Evolutionary conservation across 2,113 vertebrate species (phyloP).

Genomic region (Cyprinus carpio): DNA sequence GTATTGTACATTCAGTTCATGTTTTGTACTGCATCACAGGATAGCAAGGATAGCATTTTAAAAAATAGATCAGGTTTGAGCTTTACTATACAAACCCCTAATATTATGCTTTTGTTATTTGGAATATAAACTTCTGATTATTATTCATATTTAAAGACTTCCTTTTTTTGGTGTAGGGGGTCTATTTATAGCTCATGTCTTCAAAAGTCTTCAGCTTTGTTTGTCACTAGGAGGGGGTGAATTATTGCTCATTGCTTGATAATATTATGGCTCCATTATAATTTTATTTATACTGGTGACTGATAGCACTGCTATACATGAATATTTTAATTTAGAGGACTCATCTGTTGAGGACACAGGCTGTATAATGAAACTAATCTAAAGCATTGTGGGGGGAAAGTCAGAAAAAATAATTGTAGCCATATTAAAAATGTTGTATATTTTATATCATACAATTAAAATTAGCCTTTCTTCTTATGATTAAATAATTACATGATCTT

Average conservation of each 20-base stretch:
- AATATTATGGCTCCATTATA: neutral
- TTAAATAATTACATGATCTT: neutral
- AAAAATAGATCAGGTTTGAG: neutral
- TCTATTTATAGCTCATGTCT: neutral
- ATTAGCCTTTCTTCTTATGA: neutral
- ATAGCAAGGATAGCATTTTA: neutral
- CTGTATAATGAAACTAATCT: neutral
- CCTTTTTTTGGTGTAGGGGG: neutral
- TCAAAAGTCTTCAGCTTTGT: neutral
- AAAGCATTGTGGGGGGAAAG: neutral
- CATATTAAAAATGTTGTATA: too few relatives aligned
- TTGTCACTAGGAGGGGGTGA: neutral
- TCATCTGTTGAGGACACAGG: too few relatives aligned
- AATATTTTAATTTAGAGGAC: neutral
- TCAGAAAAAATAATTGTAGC: neutral
- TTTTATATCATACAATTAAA: neutral
- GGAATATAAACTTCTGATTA: neutral
- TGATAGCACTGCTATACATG: neutral
- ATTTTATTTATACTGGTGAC: neutral
- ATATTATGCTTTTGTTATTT: neutral
- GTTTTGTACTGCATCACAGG: neutral
- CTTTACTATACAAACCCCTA: neutral
- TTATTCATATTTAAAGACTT: neutral
- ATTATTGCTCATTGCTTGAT: neutral
- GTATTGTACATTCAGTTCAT: neutral